Conservation (phyloP, 2,888 invertebrate genomes). For the Sinohyriopsis cumingii region DNA sequence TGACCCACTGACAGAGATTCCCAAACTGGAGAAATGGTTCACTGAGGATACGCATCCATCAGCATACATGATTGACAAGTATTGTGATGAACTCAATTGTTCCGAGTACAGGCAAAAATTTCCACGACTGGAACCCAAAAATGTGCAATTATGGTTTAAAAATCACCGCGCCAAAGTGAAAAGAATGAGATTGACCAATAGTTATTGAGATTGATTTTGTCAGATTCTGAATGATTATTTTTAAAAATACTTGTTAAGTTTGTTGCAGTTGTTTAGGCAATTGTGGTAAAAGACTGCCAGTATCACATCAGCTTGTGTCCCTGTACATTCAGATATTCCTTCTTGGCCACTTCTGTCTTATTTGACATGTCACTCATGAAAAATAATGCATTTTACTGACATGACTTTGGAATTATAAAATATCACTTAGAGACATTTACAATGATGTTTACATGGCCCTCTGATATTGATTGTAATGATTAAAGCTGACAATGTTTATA, state of each 20-base stretch:
- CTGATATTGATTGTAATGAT: too few relatives aligned
- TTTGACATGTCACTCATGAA: too few relatives aligned
- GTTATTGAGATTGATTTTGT: conserved; percentile 19
- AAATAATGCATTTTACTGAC: too few relatives aligned
- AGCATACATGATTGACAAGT: conserved; percentile 96
- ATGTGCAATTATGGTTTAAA: conserved; percentile 99
- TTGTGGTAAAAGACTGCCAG: conserved; percentile 6
- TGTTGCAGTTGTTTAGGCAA: conserved; percentile 1
- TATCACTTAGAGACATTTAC: too few relatives aligned
- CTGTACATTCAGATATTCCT: too few relatives aligned
- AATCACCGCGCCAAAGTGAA: conserved; percentile 99
- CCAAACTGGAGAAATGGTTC: conserved; percentile 85
- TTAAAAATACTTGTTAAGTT: background rate
- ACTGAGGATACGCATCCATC: conserved; percentile 98
- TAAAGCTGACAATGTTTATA: too few relatives aligned
- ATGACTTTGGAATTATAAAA: too few relatives aligned
- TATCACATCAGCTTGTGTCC: too few relatives aligned
- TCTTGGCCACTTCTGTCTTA: too few relatives aligned
- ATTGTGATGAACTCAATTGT: conserved; percentile 96
- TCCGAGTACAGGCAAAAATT: conserved; percentile 99
- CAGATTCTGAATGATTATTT: conserved; percentile 1
- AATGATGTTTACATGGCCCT: too few relatives aligned
- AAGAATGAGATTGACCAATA: conserved; percentile 76
- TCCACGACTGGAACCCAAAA: conserved; percentile 98
- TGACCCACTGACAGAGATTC: conserved; percentile 97